phyloP scores from a whole-genome alignment of 2,113 vertebrate species.

The Brachyhypopomus occidentalis region DNA sequence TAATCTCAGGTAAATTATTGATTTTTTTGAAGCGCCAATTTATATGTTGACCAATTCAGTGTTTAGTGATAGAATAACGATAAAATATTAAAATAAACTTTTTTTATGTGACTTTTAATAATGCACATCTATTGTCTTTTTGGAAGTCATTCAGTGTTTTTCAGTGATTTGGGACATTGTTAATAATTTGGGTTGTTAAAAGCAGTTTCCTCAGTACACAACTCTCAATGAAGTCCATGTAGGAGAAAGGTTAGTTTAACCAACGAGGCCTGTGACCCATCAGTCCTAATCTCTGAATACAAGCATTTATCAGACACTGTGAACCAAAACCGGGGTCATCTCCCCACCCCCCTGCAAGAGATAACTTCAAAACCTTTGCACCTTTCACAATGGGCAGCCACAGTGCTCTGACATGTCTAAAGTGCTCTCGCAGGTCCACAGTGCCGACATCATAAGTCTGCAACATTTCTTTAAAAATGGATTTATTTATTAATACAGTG shows the following conservation, averaged over 20 bases:
- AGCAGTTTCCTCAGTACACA: too few relatives aligned
- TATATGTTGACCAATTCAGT: constrained; percentile 16
- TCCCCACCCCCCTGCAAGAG: background rate
- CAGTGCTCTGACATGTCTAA: too few relatives aligned
- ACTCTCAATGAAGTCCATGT: background rate
- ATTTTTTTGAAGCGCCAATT: background rate
- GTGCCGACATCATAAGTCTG: constrained; percentile 13
- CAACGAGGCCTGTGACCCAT: background rate
- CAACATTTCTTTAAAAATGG: constrained; percentile 90
- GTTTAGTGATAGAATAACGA: background rate
- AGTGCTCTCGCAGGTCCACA: background rate
- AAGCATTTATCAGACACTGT: constrained; percentile 19
- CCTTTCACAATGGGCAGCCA: constrained; percentile 7
- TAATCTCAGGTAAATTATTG: constrained; percentile 66
- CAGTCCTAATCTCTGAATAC: background rate
- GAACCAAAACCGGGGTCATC: constrained; percentile 7
- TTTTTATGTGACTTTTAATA: background rate
- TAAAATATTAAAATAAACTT: constrained; percentile 6
- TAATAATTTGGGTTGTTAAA: too few relatives aligned
- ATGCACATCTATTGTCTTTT: background rate
- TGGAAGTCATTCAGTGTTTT: background rate
- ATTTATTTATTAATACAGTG: constrained; percentile 95
- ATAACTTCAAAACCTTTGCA: constrained; percentile 20
- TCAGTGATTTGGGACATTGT: background rate
- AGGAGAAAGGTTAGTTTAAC: background rate